Evolutionary conservation across 2,888 invertebrate species (phyloP).

Genomic region (Pyrrhia umbra): DNA sequence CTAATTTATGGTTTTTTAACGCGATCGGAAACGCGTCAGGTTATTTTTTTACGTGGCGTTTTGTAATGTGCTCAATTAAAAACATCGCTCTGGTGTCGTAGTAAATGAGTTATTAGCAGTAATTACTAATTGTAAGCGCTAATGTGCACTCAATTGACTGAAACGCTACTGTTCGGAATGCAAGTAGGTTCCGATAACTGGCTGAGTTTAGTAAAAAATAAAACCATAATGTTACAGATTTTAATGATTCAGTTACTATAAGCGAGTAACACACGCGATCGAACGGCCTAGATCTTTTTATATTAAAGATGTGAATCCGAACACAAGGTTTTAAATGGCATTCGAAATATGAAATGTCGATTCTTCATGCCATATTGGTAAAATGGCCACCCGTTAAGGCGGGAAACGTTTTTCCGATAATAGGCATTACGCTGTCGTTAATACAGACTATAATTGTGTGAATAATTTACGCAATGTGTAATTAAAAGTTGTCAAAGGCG

Average conservation of each 20-base stretch:
- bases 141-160: conserved; percentile 56
- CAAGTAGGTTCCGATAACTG: conserved; percentile 44
- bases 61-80: conserved; percentile 29
- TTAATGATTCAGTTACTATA: conserved; percentile 42
- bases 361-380: conserved; percentile 19
- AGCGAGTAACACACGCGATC: conserved; percentile 47
- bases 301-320: conserved; percentile 33
- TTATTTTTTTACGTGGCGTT: conserved; percentile 35
- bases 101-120: conserved; percentile 62
- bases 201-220: conserved; percentile 23
- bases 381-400: conserved; percentile 14
- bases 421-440: neutral
- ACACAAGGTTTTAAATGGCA: conserved; percentile 35
- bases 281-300: conserved; percentile 43
- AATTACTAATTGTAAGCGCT: conserved; percentile 56
- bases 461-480: conserved; percentile 21
- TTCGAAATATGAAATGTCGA: conserved; percentile 45
- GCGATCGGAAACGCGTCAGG: conserved; percentile 43
- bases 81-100: conserved; percentile 43
- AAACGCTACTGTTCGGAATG: conserved; percentile 44
- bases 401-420: conserved; percentile 1
- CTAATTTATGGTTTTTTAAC: conserved; percentile 38
- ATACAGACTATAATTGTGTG: conserved; percentile 34
- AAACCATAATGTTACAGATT: conserved; percentile 43
- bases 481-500: conserved; percentile 42